Conservation (phyloP, 1,140 invertebrate species). For the Drosophila tsacasi region DNA sequence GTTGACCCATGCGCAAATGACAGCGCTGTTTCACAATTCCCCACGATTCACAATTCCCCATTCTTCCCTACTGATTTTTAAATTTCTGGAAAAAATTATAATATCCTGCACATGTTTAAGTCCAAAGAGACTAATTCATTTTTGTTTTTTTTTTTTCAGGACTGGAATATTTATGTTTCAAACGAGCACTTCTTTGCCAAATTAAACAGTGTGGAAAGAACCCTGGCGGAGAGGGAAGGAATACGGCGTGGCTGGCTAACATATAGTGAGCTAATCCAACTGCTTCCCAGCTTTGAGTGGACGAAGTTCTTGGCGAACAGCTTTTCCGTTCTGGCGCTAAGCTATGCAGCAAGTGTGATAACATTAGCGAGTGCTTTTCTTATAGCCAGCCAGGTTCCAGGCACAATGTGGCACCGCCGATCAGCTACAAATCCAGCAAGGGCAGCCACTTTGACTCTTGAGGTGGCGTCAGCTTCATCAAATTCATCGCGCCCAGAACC, state of each 20-base stretch:
- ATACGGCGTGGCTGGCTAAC: slow-evolving; percentile 92
- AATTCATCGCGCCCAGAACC: slow-evolving; percentile 26
- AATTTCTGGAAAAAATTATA: not conserved
- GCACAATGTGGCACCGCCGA: slow-evolving; percentile 79
- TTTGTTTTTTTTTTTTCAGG: slow-evolving; percentile 86
- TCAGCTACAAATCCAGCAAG: not conserved
- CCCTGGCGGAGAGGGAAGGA: slow-evolving; percentile 90
- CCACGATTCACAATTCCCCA: too few species aligned
- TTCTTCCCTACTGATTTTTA: too few species aligned
- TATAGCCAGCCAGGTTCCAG: slow-evolving; percentile 87
- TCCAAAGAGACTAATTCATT: not conserved
- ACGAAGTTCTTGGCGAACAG: slow-evolving; percentile 88
- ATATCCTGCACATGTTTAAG: not conserved
- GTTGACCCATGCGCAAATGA: too few species aligned
- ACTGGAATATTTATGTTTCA: slow-evolving; percentile 93
- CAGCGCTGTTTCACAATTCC: too few species aligned
- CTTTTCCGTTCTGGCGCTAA: slow-evolving; percentile 88
- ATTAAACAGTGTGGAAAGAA: slow-evolving; percentile 89
- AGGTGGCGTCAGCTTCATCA: slow-evolving; percentile 3
- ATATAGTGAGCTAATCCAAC: slow-evolving; percentile 91
- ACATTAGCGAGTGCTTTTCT: slow-evolving; percentile 90
- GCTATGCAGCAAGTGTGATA: slow-evolving; percentile 90
- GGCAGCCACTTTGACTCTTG: slow-evolving; percentile 8
- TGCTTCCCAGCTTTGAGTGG: slow-evolving; percentile 87
- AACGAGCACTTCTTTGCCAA: slow-evolving; percentile 90